These are phyloP conservation scores for Micrasema longulum DNA, from an alignment of 1,140 invertebrate genomes.

Conservation along the genomic window DNA sequence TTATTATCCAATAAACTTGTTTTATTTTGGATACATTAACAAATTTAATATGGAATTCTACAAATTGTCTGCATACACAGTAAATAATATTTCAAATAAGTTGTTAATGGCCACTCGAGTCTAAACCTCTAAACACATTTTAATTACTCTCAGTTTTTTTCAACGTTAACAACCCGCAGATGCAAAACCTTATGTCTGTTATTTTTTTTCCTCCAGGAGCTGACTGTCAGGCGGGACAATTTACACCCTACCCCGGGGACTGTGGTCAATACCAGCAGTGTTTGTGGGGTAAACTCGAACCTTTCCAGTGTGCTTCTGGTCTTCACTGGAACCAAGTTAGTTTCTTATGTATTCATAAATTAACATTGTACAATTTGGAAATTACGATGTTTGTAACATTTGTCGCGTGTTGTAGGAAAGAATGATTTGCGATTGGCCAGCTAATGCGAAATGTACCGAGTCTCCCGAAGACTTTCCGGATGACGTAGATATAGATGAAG, in stretches of 20 bases:
- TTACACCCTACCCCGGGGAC: constrained; percentile 73
- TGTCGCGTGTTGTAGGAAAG: constrained; percentile 55
- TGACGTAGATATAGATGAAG: constrained; percentile 6
- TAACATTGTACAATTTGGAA: no score
- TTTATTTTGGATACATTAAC: no score
- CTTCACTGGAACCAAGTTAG: constrained; percentile 78
- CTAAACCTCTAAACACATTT: no score
- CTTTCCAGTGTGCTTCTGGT: constrained; percentile 78
- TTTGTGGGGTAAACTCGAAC: constrained; percentile 80
- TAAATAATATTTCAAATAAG: no score
- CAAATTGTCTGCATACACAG: no score
- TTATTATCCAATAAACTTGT: no score
- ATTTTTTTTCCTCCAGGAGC: constrained; percentile 65
- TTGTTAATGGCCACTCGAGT: no score
- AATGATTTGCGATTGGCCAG: constrained; percentile 84
- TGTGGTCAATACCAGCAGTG: constrained; percentile 83
- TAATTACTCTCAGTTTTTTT: no score
- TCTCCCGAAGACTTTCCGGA: constrained; percentile 45
- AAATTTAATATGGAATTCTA: no score
- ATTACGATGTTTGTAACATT: no score
- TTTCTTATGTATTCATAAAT: neutral
- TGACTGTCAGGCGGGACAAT: constrained; percentile 74
- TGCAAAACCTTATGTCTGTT: no score
- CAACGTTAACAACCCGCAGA: no score
- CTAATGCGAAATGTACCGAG: constrained; percentile 73